These are phyloP conservation scores for Urocynchramus pylzowi DNA, from an alignment of 2,113 vertebrate genomes.

Conservation along the genomic window DNA sequence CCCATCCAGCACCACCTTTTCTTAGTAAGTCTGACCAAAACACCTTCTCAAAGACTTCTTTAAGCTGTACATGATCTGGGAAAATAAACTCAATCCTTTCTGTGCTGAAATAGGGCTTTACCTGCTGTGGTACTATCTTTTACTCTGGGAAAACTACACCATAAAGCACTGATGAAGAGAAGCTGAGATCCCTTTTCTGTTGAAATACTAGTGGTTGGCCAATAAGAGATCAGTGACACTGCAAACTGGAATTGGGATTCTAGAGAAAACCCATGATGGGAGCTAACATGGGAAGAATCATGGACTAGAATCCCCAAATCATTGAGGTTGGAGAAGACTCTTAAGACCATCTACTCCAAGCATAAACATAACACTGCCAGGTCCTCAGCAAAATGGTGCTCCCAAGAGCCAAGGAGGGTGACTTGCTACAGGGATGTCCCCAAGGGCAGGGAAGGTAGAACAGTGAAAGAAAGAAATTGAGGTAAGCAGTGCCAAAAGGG, in stretches of 20 bases:
- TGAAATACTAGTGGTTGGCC: neutral
- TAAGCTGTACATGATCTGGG: neutral
- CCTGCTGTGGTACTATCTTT: neutral
- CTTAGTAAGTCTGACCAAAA: neutral
- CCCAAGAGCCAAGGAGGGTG: neutral
- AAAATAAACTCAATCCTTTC: neutral
- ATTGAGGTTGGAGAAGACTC: neutral
- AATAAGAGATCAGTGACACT: neutral
- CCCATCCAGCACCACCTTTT: neutral
- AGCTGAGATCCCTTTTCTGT: neutral
- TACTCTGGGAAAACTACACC: neutral
- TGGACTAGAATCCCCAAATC: neutral
- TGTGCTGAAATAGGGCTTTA: neutral
- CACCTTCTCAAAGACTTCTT: neutral
- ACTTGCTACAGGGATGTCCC: neutral
- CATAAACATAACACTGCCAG: rapidly evolving
- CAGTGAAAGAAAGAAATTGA: neutral
- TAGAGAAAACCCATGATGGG: neutral
- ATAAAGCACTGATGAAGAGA: neutral
- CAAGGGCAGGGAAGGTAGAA: rapidly evolving
- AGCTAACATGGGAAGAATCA: neutral
- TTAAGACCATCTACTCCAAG: neutral
- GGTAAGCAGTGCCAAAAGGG: neutral
- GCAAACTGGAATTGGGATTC: neutral
- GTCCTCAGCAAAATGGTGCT: neutral